phyloP scores from a whole-genome alignment of 2,797 vertebrate species.

The Acanthurus leucopareius region DNA sequence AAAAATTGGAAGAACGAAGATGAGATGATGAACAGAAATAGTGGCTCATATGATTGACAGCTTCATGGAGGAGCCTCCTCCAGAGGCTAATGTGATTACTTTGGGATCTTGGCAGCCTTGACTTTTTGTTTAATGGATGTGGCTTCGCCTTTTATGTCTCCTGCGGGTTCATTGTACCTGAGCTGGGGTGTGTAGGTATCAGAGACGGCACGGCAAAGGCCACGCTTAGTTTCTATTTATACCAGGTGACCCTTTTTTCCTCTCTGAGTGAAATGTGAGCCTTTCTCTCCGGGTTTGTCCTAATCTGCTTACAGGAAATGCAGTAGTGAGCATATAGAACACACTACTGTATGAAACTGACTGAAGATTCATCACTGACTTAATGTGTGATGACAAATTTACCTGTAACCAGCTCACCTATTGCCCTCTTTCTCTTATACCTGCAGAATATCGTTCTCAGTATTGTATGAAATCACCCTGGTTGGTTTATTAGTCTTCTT shows the following conservation, averaged over 20 bases:
- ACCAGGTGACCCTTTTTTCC: conserved; percentile 24
- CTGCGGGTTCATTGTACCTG: conserved; percentile 29
- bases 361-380: conserved; percentile 10
- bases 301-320: conserved; percentile 30
- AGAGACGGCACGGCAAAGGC: conserved; percentile 26
- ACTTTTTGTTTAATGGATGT: conserved; percentile 61
- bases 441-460: not conserved
- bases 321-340: not conserved
- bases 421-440: not conserved
- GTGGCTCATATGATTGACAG: conserved; percentile 34
- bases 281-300: conserved; percentile 21
- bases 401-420: not conserved
- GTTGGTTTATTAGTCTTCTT: not conserved
- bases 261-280: conserved; percentile 63
- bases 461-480: not conserved
- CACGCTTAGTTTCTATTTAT: conserved; percentile 58
- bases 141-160: conserved; percentile 40
- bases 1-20: not conserved
- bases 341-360: conserved; percentile 7
- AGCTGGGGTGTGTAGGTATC: conserved; percentile 38
- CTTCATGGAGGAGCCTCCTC: conserved; percentile 32
- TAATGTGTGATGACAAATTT: not conserved
- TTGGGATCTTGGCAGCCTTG: conserved; percentile 47
- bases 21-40: conserved; percentile 31
- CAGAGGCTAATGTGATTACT: conserved; percentile 57